Conservation (phyloP, 2,113 vertebrate species). For the Ranitomeya variabilis region DNA sequence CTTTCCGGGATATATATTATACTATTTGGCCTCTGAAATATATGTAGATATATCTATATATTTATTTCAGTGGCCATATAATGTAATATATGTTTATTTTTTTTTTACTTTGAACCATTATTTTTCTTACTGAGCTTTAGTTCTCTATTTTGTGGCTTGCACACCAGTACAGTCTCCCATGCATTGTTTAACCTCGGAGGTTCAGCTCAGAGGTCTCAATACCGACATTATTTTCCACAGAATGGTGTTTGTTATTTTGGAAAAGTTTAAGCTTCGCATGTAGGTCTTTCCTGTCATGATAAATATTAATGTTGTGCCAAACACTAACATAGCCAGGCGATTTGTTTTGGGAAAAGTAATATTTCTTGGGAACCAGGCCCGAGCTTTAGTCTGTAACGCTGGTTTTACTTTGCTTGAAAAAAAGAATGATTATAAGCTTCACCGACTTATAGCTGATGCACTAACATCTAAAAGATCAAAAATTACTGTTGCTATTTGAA, state of each 20-base stretch:
- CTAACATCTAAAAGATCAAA: too few relatives aligned
- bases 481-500: too few relatives aligned
- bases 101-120: background rate
- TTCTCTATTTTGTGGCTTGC: too few relatives aligned
- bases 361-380: background rate
- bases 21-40: too few relatives aligned
- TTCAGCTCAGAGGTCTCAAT: background rate
- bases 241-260: slow-evolving; percentile 34
- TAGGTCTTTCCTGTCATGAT: slow-evolving; percentile 40
- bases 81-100: background rate
- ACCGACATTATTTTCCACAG: slow-evolving; percentile 21
- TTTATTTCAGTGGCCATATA: too few relatives aligned
- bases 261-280: background rate
- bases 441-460: too few relatives aligned
- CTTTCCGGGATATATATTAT: too few relatives aligned
- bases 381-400: background rate
- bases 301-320: slow-evolving; percentile 36
- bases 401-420: too few relatives aligned
- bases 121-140: too few relatives aligned
- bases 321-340: background rate
- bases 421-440: too few relatives aligned
- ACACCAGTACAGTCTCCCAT: background rate
- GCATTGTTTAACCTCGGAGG: background rate
- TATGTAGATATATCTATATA: too few relatives aligned
- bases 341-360: slow-evolving; percentile 37